Base-by-base conservation (phyloP, 2,888 invertebrate species). In the Aproaerema taeniolella region DNA sequence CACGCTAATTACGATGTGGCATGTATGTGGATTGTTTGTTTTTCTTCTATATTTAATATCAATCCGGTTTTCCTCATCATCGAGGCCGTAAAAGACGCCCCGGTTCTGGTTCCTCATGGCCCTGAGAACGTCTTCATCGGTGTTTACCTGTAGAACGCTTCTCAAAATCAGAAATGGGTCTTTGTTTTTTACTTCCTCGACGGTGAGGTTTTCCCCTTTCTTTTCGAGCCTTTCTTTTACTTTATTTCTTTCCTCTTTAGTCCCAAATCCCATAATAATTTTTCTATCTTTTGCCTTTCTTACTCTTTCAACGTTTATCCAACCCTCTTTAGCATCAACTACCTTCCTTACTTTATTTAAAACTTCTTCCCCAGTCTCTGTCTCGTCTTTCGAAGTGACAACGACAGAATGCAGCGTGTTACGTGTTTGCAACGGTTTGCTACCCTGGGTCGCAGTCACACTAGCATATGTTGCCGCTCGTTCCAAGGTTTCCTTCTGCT, bases 211-310 rank as follows among this genome's bases (percentile, higher is more conserved):
- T 2, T 2, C 14, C 8, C 15, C 28, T 3, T 7, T 9, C 1
- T 32, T 9, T 12, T 20, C 31, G 2, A 41, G 2, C 7, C 26
- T 14, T 1, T 15, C 16, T 6, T 35, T 35, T 1, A 26, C 10
- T 10, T 26, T 35, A 2, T n/a, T 16, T n/a, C 33, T 24, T 14
- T 45, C 41, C 12, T 39, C 39, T 16, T 31, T 11, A 1, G 40
- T 41, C 8, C 4, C 16, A 16, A 36, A 46, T 1, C 45, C 40
- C 26, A 48, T 32, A 10, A 48, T 37, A 1, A 48, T 25, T 28
- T 43, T 48, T 9, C 43, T 29, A n/a, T 48, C 45, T 16, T 31
- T 48, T 0, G 33, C 43, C 8, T 45, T 48, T 10, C 43, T 33
- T 0, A 42, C 35, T 16, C 17, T 42, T 1, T 47, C 44, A 7